Evolutionary conservation across 92 coral and sea anemone genomes (phyloP).

Genomic region (Umimayanthus chanpuru): DNA sequence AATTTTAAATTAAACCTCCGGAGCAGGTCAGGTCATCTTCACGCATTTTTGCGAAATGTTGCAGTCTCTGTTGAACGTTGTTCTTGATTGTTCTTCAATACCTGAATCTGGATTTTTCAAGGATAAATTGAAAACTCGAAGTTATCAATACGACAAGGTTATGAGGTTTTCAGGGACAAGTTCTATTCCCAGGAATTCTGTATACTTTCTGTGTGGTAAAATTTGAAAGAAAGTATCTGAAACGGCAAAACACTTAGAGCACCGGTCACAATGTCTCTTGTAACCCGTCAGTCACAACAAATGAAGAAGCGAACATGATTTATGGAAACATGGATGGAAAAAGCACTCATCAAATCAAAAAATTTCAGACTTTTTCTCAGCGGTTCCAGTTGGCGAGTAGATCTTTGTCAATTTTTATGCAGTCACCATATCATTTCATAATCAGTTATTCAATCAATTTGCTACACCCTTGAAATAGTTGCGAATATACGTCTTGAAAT

Average conservation of each 20-base stretch:
- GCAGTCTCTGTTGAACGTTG: background rate
- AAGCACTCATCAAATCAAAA: conserved; percentile 16
- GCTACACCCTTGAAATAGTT: conserved; percentile 3
- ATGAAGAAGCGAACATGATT: conserved; percentile 21
- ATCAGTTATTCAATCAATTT: background rate
- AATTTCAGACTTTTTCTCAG: conserved; percentile 37
- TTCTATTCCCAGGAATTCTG: conserved; percentile 15
- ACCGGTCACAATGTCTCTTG: conserved; percentile 31
- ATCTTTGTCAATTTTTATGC: conserved; percentile 1
- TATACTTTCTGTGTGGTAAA: conserved; percentile 30
- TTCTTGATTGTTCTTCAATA: conserved; percentile 28
- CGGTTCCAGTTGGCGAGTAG: conserved; percentile 12
- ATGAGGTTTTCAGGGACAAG: no score
- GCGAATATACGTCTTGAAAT: background rate
- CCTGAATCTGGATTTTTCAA: conserved; percentile 26
- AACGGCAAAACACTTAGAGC: conserved; percentile 36
- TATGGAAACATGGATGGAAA: conserved; percentile 26
- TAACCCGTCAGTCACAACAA: conserved; percentile 35
- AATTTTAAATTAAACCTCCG: no score
- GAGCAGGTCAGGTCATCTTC: no score
- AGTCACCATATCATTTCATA: background rate
- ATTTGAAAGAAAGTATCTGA: conserved; percentile 46
- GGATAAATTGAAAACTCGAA: conserved; percentile 6
- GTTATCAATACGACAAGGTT: background rate
- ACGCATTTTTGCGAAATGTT: no score